These are phyloP conservation scores for Hemithea aestivaria DNA, from an alignment of 2,888 invertebrate genomes.

Conservation along the genomic window DNA sequence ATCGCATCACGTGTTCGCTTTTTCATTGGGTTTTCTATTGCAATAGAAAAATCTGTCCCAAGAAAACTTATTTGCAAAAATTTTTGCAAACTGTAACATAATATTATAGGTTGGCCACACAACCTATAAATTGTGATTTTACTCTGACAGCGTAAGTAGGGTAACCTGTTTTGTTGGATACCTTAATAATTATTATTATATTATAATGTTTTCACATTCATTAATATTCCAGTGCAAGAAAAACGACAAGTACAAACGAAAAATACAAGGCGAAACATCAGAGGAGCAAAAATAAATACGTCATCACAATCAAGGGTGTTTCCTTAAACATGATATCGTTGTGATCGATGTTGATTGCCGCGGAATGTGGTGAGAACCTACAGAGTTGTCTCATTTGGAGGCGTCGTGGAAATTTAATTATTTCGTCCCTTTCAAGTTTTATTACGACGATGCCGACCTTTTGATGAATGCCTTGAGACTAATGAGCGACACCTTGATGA, in stretches of 20 bases:
- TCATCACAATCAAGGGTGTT: conserved; percentile 3
- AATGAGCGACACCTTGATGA: conserved; percentile 21
- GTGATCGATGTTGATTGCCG: conserved; percentile 24
- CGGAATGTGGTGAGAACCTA: conserved; percentile 9
- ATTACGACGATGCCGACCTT: conserved; percentile 21
- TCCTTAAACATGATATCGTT: conserved; percentile 9
- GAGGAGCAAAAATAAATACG: neutral
- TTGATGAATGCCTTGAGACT: conserved; percentile 22
- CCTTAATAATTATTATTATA: too few species aligned
- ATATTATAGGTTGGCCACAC: too few species aligned
- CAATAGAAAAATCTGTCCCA: too few species aligned
- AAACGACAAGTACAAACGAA: neutral
- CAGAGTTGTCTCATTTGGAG: conserved; percentile 24
- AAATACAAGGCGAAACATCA: neutral
- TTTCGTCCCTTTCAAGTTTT: conserved; percentile 29
- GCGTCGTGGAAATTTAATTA: conserved; percentile 39
- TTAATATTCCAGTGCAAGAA: too few species aligned
- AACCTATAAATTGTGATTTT: too few species aligned
- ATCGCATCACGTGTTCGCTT: too few species aligned
- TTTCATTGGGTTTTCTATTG: too few species aligned
- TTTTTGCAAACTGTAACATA: too few species aligned
- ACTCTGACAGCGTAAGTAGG: too few species aligned
- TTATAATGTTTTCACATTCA: too few species aligned
- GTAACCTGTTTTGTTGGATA: too few species aligned
- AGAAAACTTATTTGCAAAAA: too few species aligned